A percentile compares a stretch with the other conserved stretches of the same genome.
phyloP scores from a whole-genome alignment of 1,140 invertebrate species.

The Bradysia coprophila region DNA sequence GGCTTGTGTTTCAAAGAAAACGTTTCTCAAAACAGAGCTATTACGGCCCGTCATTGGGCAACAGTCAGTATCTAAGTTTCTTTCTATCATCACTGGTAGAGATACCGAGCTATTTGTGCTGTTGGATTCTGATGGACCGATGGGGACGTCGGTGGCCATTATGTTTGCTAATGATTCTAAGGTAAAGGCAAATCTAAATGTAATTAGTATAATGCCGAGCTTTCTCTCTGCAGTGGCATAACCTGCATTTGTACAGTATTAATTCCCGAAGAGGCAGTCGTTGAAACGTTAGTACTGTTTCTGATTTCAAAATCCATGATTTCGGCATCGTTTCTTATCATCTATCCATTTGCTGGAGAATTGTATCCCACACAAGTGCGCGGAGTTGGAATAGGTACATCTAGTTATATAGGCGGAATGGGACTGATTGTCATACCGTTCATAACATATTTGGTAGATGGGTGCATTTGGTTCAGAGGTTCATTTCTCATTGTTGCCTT shows the following conservation, averaged over 20 bases:
- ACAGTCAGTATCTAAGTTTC: conserved; percentile 70
- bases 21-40: too few species aligned
- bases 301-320: conserved; percentile 77
- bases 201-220: too few species aligned
- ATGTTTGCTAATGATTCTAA: conserved; percentile 59
- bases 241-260: conserved; percentile 67
- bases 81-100: conserved; percentile 66
- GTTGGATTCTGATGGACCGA: conserved; percentile 69
- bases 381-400: conserved; percentile 73
- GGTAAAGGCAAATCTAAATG: too few species aligned
- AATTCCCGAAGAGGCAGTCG: conserved; percentile 49
- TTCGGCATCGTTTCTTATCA: conserved; percentile 76
- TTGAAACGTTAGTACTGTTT: conserved; percentile 54
- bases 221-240: conserved; percentile 35
- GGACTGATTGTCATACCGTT: conserved; percentile 80
- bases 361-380: conserved; percentile 71
- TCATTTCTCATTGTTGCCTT: conserved; percentile 3
- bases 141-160: conserved; percentile 70
- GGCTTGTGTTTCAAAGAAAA: too few species aligned
- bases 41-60: conserved; percentile 68
- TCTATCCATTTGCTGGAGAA: conserved; percentile 80
- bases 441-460: conserved; percentile 65
- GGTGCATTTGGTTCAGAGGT: not conserved
- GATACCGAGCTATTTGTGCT: conserved; percentile 65
- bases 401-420: conserved; percentile 69